Evolutionary conservation across 2,797 vertebrate genomes (phyloP), one percentile per base, ranked within the genome.

Genomic region (Cuniculus paca): DNA sequence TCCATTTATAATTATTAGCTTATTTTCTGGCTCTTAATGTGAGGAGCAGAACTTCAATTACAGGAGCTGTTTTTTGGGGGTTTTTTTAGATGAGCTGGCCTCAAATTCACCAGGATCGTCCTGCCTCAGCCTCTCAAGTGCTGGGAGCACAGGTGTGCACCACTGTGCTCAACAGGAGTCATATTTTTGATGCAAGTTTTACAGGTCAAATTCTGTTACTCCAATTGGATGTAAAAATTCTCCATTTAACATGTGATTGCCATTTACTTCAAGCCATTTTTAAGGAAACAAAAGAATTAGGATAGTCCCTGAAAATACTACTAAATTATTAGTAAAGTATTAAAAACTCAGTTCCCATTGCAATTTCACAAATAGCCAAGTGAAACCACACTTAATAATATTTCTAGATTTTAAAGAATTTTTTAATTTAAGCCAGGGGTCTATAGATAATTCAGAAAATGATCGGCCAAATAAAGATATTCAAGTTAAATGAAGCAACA

Each of bases 241-340:
- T 92, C 80, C 60, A 70, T 68, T 61, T 78, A 96, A 74, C 63
- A 96, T 74, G 42, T 72, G 42, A 91, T 72, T 54, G 48, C 45
- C 77, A 95, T 87, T 93, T 95, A 95, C 90, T 89, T 97, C 88
- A 96, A 96, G 52, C 14, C 54, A 91, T 89, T 61, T 88, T 83
- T 93, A 95, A 79, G 93, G 45, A 93, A 97, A 96, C 63, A 95
- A 90, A 97, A 96, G 58, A 96, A 95, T 92, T 70, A 80, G 50
- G 34, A 83, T 89, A 92, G 95, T 95, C 63, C 54, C 61, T 82
- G 22, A 63, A 72, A 39, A 72, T 95, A 83, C 89, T 79, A 87
- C 60, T 89, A 42, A 89, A 16, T 92, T 92, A 94, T 17, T 91
- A 94, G 45, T 74, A 93, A 95, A 95, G 54, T 68, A 96, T 88